Conservation (phyloP, 2,797 vertebrate species). For the Notolepis coatsorum region DNA sequence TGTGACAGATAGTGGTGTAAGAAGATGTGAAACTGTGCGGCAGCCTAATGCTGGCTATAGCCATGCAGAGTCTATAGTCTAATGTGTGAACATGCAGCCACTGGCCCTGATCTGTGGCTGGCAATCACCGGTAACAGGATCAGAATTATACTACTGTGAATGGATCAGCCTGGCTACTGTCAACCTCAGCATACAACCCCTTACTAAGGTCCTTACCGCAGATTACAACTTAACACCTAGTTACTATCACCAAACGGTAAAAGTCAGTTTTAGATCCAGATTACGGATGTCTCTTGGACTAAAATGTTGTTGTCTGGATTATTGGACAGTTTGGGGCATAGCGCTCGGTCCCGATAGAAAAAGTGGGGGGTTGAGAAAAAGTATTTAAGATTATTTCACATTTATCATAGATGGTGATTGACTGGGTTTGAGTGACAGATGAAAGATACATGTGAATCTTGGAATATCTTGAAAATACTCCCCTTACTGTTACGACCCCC, state of each 20-base stretch:
- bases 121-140: slow-evolving; percentile 75
- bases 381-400: too few species aligned
- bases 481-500: too few species aligned
- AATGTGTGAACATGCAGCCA: slow-evolving; percentile 1
- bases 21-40: too few species aligned
- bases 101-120: slow-evolving; percentile 52
- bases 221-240: slow-evolving; percentile 80
- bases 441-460: too few species aligned
- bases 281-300: slow-evolving; percentile 70
- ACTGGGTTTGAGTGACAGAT: too few species aligned
- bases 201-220: slow-evolving; percentile 69
- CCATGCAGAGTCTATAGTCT: too few species aligned
- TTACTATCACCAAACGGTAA: slow-evolving; percentile 75
- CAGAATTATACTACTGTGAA: slow-evolving; percentile 74
- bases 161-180: slow-evolving; percentile 75
- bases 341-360: neutral
- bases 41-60: too few species aligned
- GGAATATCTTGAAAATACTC: too few species aligned
- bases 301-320: slow-evolving; percentile 67
- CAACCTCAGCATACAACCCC: slow-evolving; percentile 71
- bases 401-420: too few species aligned
- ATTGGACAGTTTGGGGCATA: slow-evolving; percentile 28
- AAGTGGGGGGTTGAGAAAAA: neutral
- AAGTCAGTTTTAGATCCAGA: slow-evolving; percentile 73
- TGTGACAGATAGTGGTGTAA: too few species aligned